Base-by-base conservation (phyloP, 1,140 invertebrate species). In the Odontomachus brunneus region DNA sequence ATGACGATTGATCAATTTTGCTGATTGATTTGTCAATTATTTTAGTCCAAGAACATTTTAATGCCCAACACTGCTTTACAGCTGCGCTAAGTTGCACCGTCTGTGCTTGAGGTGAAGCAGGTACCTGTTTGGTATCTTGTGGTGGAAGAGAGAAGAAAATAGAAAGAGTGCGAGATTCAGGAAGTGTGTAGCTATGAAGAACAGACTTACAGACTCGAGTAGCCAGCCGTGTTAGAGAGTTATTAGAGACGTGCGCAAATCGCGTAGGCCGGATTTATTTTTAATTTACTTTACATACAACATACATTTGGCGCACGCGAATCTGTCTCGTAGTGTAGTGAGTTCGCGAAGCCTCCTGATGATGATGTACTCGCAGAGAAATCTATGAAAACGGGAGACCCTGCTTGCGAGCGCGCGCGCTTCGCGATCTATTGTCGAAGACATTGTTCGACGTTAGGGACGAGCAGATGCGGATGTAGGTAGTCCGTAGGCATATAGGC, bases 361-460 rank as follows among this genome's bases (percentile, higher is more conserved):
- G 5, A 69, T 0, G 19, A 1, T 48, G n/a, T 14, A 9, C 49
- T 7, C 12, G 1, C 17, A 51, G 22, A 2, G 12, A 80, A 80
- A 80, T 71, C 38, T 63, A 38, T 26, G 17, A 57, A 33, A 86
- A 49, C 59, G 26, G 48, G 59, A n/a, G n/a, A 83, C 83, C n/a
- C 9, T 7, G 3, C 38, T 48, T 53, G 11, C 65, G 66, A 57
- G 15, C 17, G 15, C 17, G 29, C n/a, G 19, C 15, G n/a, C 15
- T 78, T 62, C 19, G 51, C 26, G 48, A 62, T 15, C 76, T 26
- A 75, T 84, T 86, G 81, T 73, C 67, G 24, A 29, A 72, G 53
- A 71, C 57, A 72, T 80, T 48, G 84, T 53, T 49, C 19, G 55
- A 3, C 3, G 7, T 44, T 33, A 59, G 55, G 71, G 80, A 53